phyloP scores from a whole-genome alignment of 2,797 vertebrate species.

The Xyrichtys novacula region DNA sequence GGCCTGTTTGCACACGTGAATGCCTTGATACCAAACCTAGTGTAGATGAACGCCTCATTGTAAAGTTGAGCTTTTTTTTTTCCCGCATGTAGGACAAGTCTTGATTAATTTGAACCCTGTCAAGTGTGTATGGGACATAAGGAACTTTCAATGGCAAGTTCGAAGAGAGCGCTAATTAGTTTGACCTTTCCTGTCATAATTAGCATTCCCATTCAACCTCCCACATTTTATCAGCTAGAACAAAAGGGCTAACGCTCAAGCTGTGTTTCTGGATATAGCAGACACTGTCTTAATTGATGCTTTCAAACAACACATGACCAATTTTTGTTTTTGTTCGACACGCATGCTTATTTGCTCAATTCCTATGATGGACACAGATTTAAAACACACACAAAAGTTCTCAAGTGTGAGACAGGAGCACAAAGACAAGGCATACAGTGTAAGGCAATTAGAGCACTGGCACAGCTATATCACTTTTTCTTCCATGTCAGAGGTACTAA shows the following conservation, averaged over 20 bases:
- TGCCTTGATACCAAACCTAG: constrained; percentile 31
- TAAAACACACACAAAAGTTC: constrained; percentile 28
- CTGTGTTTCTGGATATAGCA: constrained; percentile 50
- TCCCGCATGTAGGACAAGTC: constrained; percentile 25
- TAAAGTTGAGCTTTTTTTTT: constrained; percentile 15
- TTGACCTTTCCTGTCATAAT: constrained; percentile 87
- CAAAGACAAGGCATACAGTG: constrained; percentile 50
- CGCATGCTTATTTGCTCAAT: constrained; percentile 48
- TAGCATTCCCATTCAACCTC: constrained; percentile 77
- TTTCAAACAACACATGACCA: constrained; percentile 45
- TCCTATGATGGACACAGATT: constrained; percentile 25
- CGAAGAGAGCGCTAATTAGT: constrained; percentile 85
- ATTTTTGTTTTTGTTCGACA: constrained; percentile 22
- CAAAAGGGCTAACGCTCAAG: constrained; percentile 70
- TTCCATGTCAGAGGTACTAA: constrained; percentile 68
- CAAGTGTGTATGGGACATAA: constrained; percentile 60
- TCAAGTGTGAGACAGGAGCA: constrained; percentile 44
- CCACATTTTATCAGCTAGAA: constrained; percentile 77
- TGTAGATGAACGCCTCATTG: constrained; percentile 50
- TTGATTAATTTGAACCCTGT: constrained; percentile 78
- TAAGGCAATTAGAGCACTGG: constrained; percentile 64
- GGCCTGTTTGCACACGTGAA: constrained; percentile 62
- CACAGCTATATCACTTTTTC: constrained; percentile 64
- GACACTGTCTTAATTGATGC: constrained; percentile 57
- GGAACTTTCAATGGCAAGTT: constrained; percentile 75